phyloP scores from a whole-genome alignment of 2,888 invertebrate genomes.

The Campopleginae sp. region DNA sequence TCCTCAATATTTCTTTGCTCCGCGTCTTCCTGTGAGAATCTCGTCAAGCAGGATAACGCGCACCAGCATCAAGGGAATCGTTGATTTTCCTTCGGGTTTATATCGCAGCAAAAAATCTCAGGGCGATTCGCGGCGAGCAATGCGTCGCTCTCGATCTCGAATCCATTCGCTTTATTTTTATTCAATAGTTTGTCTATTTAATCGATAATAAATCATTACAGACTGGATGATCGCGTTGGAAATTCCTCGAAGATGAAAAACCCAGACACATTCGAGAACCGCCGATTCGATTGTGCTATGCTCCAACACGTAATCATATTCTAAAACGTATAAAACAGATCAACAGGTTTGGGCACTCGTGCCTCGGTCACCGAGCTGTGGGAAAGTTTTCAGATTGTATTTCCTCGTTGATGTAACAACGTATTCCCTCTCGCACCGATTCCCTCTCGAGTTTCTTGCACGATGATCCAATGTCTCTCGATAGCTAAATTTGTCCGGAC shows the following conservation, averaged over 20 bases:
- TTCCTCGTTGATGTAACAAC: slow-evolving; percentile 17
- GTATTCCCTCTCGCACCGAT: background rate
- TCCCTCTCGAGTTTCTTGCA: background rate
- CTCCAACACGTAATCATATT: background rate
- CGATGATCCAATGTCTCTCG: background rate
- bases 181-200: background rate
- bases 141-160: background rate
- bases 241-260: background rate
- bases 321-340: background rate
- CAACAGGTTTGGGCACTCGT: slow-evolving; percentile 1
- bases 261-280: background rate
- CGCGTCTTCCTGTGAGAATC: slow-evolving; percentile 32
- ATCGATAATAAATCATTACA: background rate
- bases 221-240: background rate
- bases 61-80: background rate
- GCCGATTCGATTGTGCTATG: background rate
- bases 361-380: background rate
- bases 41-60: slow-evolving; percentile 19
- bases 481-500: background rate
- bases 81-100: background rate
- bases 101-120: background rate
- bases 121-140: too few species aligned
- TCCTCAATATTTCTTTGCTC: background rate
- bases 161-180: background rate
- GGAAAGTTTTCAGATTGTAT: slow-evolving; percentile 11